These are phyloP conservation scores for Cyprinodon tularosa DNA, from an alignment of 2,113 vertebrate species.

Conservation along the genomic window DNA sequence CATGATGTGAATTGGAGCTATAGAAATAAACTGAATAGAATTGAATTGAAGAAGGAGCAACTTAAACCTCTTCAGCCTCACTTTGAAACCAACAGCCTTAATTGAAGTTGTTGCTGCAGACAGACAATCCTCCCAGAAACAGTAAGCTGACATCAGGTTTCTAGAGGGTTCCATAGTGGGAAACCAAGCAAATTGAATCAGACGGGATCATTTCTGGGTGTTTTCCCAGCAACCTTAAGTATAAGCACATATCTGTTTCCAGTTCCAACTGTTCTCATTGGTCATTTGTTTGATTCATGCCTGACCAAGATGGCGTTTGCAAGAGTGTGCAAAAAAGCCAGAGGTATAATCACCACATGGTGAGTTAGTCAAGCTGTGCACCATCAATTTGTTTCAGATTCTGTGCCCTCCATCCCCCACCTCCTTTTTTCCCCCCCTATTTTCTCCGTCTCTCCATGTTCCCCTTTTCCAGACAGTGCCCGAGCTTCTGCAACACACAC, in stretches of 20 bases:
- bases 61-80: too few relatives aligned
- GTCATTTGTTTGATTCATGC: conserved; percentile 14
- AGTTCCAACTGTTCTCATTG: conserved; percentile 7
- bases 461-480: conserved; percentile 69
- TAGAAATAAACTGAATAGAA: too few relatives aligned
- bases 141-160: too few relatives aligned
- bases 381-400: conserved; percentile 75
- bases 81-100: too few relatives aligned
- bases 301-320: conserved; percentile 44
- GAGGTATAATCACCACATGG: conserved; percentile 62
- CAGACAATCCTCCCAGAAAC: too few relatives aligned
- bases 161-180: too few relatives aligned
- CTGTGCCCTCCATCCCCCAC: conserved; percentile 49
- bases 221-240: not conserved
- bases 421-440: conserved; percentile 31
- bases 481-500: conserved; percentile 47
- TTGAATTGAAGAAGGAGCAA: too few relatives aligned
- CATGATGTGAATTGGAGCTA: too few relatives aligned
- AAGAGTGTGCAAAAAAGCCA: conserved; percentile 46
- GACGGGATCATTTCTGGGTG: not conserved
- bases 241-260: not conserved
- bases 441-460: conserved; percentile 64
- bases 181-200: too few relatives aligned
- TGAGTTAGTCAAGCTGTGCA: conserved; percentile 66
- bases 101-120: too few relatives aligned